A percentile compares a stretch with the other conserved stretches of the same genome.
Evolutionary conservation across 2,888 invertebrate species (phyloP).

Genomic region (Timandra comae): DNA sequence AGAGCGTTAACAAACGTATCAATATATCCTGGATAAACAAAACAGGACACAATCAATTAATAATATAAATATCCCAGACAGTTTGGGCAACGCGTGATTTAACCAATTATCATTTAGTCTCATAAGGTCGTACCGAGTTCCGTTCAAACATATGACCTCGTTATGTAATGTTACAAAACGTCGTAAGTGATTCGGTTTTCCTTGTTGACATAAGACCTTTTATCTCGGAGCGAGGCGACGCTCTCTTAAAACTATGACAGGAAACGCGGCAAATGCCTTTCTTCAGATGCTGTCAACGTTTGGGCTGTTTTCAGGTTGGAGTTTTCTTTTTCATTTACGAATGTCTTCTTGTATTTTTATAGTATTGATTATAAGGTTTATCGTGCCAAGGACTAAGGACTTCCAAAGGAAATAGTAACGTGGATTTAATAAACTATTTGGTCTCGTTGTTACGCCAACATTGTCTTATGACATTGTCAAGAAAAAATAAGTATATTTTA

Average conservation of each 20-base stretch:
- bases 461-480: too few relatives aligned
- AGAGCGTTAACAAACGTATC: too few relatives aligned
- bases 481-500: too few relatives aligned
- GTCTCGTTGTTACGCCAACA: too few relatives aligned
- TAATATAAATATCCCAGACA: slow-evolving; percentile 28
- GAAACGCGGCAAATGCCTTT: slow-evolving; percentile 65
- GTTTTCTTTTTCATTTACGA: slow-evolving; percentile 3
- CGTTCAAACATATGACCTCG: slow-evolving; percentile 57
- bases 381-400: too few relatives aligned
- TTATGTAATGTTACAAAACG: slow-evolving; percentile 29
- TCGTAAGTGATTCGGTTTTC: slow-evolving; percentile 34
- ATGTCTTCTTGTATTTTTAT: background rate
- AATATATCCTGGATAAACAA: background rate
- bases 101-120: slow-evolving; percentile 63
- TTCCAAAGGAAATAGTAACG: too few relatives aligned
- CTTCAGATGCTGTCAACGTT: slow-evolving; percentile 49
- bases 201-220: slow-evolving; percentile 45
- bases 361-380: too few relatives aligned
- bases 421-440: too few relatives aligned
- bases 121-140: slow-evolving; percentile 61
- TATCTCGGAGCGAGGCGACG: slow-evolving; percentile 31
- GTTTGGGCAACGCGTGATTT: slow-evolving; percentile 37
- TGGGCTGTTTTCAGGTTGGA: slow-evolving; percentile 16
- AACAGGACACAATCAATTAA: slow-evolving; percentile 24
- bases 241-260: slow-evolving; percentile 64